Conservation (phyloP, 2,888 invertebrate species). For the Caenorhabditis sp. region DNA sequence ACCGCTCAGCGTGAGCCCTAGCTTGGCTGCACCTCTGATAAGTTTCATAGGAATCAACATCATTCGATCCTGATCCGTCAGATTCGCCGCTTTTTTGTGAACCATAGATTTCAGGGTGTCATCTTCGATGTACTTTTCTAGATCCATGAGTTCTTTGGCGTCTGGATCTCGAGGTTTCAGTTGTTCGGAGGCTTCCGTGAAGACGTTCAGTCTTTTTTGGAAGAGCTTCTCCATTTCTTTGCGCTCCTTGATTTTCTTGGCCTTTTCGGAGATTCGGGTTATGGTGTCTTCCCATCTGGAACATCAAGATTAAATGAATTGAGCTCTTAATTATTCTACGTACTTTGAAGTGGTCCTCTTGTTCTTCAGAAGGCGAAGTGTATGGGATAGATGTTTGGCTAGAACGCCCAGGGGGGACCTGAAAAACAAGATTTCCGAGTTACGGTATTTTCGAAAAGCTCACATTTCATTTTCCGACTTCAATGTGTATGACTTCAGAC, state of each 20-base stretch:
- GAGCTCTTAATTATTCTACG: too few relatives aligned
- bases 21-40: constrained; percentile 65
- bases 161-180: background rate
- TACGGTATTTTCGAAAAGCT: background rate
- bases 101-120: constrained; percentile 53
- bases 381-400: constrained; percentile 47
- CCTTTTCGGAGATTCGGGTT: constrained; percentile 44
- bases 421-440: background rate
- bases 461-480: constrained; percentile 39
- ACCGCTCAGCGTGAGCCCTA: constrained; percentile 63
- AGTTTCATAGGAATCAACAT: constrained; percentile 61
- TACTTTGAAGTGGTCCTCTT: constrained; percentile 40
- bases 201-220: constrained; percentile 27
- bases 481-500: constrained; percentile 14
- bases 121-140: constrained; percentile 59
- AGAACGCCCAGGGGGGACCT: constrained; percentile 52
- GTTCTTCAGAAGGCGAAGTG: constrained; percentile 51
- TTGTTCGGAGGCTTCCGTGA: background rate
- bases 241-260: constrained; percentile 42
- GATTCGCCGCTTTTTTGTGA: constrained; percentile 40
- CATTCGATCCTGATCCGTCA: constrained; percentile 56
- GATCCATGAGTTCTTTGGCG: constrained; percentile 28
- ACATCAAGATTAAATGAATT: background rate
- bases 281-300: constrained; percentile 58
- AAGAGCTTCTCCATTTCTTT: constrained; percentile 41